Conservation (phyloP, 2,888 invertebrate species). For the Balanococcus diminutus region DNA sequence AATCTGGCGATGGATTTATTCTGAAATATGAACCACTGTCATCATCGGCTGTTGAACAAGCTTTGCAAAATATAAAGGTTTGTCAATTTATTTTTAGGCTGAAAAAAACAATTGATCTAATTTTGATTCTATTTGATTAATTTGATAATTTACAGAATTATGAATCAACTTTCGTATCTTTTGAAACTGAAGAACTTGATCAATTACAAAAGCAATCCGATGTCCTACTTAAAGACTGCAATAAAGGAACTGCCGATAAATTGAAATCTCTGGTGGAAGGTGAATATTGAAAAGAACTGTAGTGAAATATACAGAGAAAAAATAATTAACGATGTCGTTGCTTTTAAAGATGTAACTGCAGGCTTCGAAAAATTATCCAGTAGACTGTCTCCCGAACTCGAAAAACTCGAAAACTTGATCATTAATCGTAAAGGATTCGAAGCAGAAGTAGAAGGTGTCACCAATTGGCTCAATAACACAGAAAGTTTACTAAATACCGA, state of each 20-base stretch:
- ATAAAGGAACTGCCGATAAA: constrained; percentile 65
- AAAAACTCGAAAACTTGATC: constrained; percentile 74
- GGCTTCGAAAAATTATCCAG: constrained; percentile 26
- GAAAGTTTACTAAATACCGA: constrained; percentile 85
- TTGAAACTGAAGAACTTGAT: constrained; percentile 75
- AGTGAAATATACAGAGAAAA: neutral
- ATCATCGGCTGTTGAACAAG: constrained; percentile 81
- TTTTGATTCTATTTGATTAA: neutral
- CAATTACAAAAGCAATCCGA: constrained; percentile 79
- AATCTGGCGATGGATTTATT: constrained; percentile 37
- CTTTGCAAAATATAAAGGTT: constrained; percentile 74
- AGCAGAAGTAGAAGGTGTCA: constrained; percentile 77
- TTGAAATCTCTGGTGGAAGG: constrained; percentile 60
- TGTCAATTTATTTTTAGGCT: neutral
- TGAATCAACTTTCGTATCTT: constrained; percentile 77
- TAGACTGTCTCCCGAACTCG: constrained; percentile 63
- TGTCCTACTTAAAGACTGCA: constrained; percentile 80
- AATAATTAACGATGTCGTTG: neutral
- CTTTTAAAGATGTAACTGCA: constrained; percentile 37
- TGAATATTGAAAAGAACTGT: constrained; percentile 31
- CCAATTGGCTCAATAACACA: constrained; percentile 88
- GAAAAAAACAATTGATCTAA: neutral
- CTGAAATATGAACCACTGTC: constrained; percentile 76
- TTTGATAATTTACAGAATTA: constrained; percentile 64
- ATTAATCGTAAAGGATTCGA: constrained; percentile 83